phyloP scores from a whole-genome alignment of 2,113 vertebrate species.

The Tragelaphus buxtoni region DNA sequence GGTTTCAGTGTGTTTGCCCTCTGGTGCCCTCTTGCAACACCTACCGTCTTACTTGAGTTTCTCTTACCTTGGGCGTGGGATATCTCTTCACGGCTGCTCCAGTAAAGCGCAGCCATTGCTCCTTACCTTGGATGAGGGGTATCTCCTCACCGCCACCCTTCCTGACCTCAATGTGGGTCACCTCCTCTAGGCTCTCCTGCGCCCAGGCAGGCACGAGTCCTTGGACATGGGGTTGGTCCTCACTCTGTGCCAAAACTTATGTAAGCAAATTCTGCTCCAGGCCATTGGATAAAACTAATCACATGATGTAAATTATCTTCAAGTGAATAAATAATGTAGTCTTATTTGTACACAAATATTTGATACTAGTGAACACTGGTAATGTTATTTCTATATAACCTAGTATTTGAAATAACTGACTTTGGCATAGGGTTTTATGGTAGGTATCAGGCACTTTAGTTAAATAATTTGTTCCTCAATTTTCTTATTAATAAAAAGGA shows the following conservation, averaged over 20 bases:
- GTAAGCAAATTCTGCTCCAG: background rate
- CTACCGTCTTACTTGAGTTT: no score
- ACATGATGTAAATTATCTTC: background rate
- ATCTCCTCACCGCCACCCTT: no score
- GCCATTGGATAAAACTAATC: background rate
- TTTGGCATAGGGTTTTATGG: background rate
- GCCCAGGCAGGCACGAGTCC: no score
- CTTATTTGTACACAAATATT: background rate
- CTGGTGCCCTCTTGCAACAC: no score
- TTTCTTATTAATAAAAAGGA: background rate
- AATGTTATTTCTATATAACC: background rate
- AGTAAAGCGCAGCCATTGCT: no score
- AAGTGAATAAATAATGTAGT: background rate
- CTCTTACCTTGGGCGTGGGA: no score
- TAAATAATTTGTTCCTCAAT: background rate
- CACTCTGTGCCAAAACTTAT: background rate
- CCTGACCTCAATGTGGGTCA: no score
- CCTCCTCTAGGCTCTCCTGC: no score
- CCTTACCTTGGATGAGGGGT: no score
- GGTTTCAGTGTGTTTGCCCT: no score
- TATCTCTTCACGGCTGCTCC: no score
- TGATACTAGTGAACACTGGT: background rate
- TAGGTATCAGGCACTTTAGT: background rate
- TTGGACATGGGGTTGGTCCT: no score
- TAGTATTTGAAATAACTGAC: background rate